Percentiles rank a stretch among this genome's conserved stretches.
These are phyloP conservation scores for Dynastes grantii DNA, from an alignment of 2,888 invertebrate species.

Conservation along the genomic window DNA sequence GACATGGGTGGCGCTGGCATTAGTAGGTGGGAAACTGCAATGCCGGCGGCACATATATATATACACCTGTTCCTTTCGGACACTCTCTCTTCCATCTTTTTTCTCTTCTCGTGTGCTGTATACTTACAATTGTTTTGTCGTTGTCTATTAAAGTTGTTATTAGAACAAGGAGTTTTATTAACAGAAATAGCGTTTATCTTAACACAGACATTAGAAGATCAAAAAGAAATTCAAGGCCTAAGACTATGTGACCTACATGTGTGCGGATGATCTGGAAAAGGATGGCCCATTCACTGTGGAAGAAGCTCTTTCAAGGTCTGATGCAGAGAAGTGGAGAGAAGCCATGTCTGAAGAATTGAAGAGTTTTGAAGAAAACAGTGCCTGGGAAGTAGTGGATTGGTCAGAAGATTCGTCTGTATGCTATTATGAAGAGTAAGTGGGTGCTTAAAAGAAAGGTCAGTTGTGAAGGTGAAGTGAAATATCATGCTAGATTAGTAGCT, in stretches of 20 bases:
- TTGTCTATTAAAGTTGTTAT: too few species aligned
- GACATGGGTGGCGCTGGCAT: too few species aligned
- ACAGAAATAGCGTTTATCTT: too few species aligned
- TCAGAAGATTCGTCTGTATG: slow-evolving; percentile 51
- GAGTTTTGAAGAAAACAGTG: too few species aligned
- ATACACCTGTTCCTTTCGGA: too few species aligned
- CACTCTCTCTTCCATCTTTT: too few species aligned
- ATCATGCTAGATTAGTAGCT: slow-evolving; percentile 49
- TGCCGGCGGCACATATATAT: too few species aligned
- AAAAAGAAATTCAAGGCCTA: slow-evolving; percentile 52
- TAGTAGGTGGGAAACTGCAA: too few species aligned
- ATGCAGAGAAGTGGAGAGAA: slow-evolving; percentile 51
- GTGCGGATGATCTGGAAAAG: slow-evolving; percentile 36
- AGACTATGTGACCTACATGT: slow-evolving; percentile 56
- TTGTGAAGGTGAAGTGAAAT: slow-evolving; percentile 55
- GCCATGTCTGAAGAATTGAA: too few species aligned
- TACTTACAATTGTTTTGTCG: too few species aligned
- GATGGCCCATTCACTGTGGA: slow-evolving; percentile 53
- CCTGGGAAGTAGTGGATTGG: slow-evolving; percentile 58
- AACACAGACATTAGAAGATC: slow-evolving; percentile 54
- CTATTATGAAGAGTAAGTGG: slow-evolving; percentile 57
- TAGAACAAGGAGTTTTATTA: too few species aligned
- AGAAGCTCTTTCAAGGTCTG: slow-evolving; percentile 59
- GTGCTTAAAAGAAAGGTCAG: slow-evolving; percentile 60
- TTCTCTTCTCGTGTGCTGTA: too few species aligned